phyloP scores from a whole-genome alignment of 2,888 invertebrate species.

The Ecliptopera silaceata region DNA sequence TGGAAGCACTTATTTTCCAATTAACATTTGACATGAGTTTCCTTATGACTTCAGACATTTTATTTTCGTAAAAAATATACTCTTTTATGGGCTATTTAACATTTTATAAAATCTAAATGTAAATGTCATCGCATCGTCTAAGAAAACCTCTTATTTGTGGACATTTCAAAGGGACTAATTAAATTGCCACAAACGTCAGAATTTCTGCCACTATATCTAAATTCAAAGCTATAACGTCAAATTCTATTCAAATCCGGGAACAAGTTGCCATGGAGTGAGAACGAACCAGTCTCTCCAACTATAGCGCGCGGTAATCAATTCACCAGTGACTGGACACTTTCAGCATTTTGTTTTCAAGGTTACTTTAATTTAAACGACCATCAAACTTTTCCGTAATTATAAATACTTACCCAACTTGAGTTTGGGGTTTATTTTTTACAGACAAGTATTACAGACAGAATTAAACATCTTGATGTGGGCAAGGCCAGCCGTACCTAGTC shows the following conservation, averaged over 20 bases:
- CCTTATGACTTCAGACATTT: slow-evolving; percentile 27
- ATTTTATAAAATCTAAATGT: slow-evolving; percentile 8
- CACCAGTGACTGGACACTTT: slow-evolving; percentile 43
- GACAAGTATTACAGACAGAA: too few relatives aligned
- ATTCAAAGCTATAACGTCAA: slow-evolving; percentile 2
- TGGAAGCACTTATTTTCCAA: slow-evolving; percentile 64
- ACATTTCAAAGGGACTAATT: background rate
- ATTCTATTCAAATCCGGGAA: slow-evolving; percentile 24
- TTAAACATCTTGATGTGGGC: too few relatives aligned
- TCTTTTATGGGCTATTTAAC: slow-evolving; percentile 26
- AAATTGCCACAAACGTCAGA: background rate
- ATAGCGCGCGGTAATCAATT: slow-evolving; percentile 46
- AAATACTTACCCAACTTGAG: slow-evolving; percentile 15
- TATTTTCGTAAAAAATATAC: slow-evolving; percentile 18
- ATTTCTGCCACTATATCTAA: background rate
- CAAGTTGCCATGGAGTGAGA: slow-evolving; percentile 38
- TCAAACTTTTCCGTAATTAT: slow-evolving; percentile 35
- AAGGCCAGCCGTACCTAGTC: background rate
- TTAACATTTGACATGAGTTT: slow-evolving; percentile 58
- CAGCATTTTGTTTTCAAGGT: slow-evolving; percentile 40
- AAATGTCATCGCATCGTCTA: background rate
- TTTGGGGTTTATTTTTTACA: slow-evolving; percentile 2
- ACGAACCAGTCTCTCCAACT: slow-evolving; percentile 43
- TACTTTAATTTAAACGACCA: slow-evolving; percentile 38
- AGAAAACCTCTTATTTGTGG: slow-evolving; percentile 1